Evolutionary conservation across 1,140 invertebrate species (phyloP).

Genomic region (Drosophila prosaltans): DNA sequence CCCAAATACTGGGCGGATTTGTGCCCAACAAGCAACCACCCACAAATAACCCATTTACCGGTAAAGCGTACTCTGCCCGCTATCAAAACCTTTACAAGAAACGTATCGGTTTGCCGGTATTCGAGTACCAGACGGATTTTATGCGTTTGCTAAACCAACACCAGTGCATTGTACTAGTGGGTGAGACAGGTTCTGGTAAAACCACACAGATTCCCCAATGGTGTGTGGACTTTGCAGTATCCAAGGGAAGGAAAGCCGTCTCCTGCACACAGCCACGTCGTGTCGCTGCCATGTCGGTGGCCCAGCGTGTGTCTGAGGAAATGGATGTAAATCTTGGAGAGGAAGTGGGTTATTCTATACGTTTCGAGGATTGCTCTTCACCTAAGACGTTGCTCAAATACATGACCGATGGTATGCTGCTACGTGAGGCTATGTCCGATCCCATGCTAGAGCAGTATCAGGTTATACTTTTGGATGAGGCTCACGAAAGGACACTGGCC

Average conservation of each 20-base stretch:
- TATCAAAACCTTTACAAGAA: constrained; percentile 95
- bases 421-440: constrained; percentile 99
- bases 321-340: constrained; percentile 98
- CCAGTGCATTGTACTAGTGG: constrained; percentile 85
- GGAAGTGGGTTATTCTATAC: constrained; percentile 99
- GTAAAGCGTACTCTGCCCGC: constrained; percentile 90
- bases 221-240: constrained; percentile 95
- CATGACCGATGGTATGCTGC: constrained; percentile 99
- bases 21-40: constrained; percentile 83
- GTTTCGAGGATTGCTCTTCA: constrained; percentile 99
- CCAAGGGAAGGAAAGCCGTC: constrained; percentile 91
- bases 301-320: constrained; percentile 98
- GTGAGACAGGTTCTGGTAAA: constrained; percentile 95
- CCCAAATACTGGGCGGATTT: constrained; percentile 82
- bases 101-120: constrained; percentile 96
- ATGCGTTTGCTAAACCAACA: constrained; percentile 93
- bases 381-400: constrained; percentile 96
- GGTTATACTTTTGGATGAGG: constrained; percentile 98
- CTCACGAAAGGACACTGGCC: constrained; percentile 98
- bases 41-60: constrained; percentile 88
- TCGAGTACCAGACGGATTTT: constrained; percentile 98
- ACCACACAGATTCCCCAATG: constrained; percentile 97
- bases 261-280: constrained; percentile 98
- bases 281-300: constrained; percentile 99
- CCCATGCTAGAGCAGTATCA: constrained; percentile 98